These are phyloP conservation scores for Triplophysa yarkandensis DNA, from an alignment of 2,797 vertebrate species.

Conservation along the genomic window DNA sequence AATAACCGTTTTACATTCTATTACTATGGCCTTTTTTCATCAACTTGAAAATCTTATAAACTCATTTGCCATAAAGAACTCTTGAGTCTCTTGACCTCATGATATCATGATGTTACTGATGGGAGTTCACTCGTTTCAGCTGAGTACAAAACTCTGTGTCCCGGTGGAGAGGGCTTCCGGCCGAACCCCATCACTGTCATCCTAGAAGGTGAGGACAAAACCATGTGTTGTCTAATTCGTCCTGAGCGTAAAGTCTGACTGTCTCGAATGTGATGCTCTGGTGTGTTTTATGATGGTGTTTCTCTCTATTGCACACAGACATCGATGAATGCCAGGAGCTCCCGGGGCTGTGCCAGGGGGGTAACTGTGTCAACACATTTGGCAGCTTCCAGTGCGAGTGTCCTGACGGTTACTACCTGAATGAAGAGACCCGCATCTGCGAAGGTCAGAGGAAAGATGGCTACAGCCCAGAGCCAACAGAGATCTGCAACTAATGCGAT, in stretches of 20 bases:
- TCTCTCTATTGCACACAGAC: constrained; percentile 69
- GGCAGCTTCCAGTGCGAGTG: constrained; percentile 95
- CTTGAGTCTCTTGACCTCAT: neutral
- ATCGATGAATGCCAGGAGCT: constrained; percentile 94
- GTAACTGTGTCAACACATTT: constrained; percentile 91
- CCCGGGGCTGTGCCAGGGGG: constrained; percentile 90
- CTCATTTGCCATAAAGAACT: neutral
- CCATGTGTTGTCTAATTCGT: neutral
- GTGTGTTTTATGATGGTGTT: neutral
- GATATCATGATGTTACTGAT: neutral
- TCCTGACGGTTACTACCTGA: constrained; percentile 89
- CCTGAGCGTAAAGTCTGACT: neutral
- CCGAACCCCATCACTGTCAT: constrained; percentile 94
- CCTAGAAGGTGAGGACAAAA: constrained; percentile 82
- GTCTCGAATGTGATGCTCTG: neutral
- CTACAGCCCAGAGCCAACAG: neutral
- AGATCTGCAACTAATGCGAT: neutral
- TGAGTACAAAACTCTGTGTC: constrained; percentile 93
- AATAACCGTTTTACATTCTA: neutral
- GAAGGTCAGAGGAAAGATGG: constrained; percentile 77
- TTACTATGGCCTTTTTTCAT: no score
- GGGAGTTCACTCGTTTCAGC: constrained; percentile 69
- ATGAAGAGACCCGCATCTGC: constrained; percentile 86
- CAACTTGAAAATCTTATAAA: neutral
- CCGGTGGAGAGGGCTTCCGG: constrained; percentile 91